Percentiles rank a stretch among this genome's conserved stretches.
phyloP scores from a whole-genome alignment of 2,888 invertebrate species.

The Cheilosia soror region DNA sequence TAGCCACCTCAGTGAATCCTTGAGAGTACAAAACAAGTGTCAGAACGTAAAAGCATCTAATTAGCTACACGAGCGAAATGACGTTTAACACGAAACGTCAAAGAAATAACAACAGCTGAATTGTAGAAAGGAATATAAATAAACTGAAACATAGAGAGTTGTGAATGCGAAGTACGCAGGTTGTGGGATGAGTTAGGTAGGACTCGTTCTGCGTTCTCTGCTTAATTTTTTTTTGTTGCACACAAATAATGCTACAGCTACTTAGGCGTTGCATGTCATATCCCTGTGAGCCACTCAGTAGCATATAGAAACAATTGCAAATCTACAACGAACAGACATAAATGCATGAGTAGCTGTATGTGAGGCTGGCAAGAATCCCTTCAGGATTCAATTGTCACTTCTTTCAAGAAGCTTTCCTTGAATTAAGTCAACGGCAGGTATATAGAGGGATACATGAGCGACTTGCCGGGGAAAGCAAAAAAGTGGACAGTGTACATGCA shows the following conservation, averaged over 20 bases:
- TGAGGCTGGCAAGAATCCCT: slow-evolving; percentile 39
- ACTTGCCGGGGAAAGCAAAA: not conserved
- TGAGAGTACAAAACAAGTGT: slow-evolving; percentile 68
- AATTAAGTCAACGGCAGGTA: slow-evolving; percentile 47
- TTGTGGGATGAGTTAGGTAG: not conserved
- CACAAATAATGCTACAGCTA: slow-evolving; percentile 54
- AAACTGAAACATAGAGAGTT: slow-evolving; percentile 19
- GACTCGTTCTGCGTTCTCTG: not conserved
- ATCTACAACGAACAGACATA: slow-evolving; percentile 16
- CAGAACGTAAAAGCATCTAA: slow-evolving; percentile 68
- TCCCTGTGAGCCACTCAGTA: slow-evolving; percentile 64
- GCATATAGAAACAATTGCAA: slow-evolving; percentile 30
- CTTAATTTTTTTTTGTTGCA: slow-evolving; percentile 43
- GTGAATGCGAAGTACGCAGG: slow-evolving; percentile 21
- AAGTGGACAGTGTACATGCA: slow-evolving; percentile 32
- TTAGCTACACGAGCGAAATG: slow-evolving; percentile 69
- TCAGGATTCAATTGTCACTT: slow-evolving; percentile 69
- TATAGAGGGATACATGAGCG: not conserved
- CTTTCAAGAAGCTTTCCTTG: slow-evolving; percentile 71
- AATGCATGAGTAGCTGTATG: not conserved
- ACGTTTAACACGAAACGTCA: slow-evolving; percentile 66
- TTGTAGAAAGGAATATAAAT: not conserved
- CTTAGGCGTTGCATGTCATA: slow-evolving; percentile 56
- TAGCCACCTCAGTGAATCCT: slow-evolving; percentile 57
- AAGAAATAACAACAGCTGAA: slow-evolving; percentile 23